Evolutionary conservation across 2,113 vertebrate species (phyloP), one percentile per base, ranked within the genome.

Genomic region (Cephalopterus ornatus): DNA sequence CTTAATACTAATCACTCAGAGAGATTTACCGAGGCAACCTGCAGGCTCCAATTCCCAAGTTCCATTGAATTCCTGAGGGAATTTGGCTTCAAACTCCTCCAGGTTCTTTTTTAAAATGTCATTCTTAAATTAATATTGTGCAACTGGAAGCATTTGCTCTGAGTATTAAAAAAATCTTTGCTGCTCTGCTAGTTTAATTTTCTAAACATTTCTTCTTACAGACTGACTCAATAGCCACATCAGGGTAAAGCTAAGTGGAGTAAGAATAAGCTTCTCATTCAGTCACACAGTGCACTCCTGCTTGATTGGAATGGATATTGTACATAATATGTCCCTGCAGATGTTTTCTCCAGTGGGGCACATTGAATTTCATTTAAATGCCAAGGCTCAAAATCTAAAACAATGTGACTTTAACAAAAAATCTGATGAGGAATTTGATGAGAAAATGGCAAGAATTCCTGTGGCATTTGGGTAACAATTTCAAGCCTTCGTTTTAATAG

Each of bases 361-460:
- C 97, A 97, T 83, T 98, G 97, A 98, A 98, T 98, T 98, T 98
- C 98, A 98, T 98, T 98, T 98, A 98, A 98, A 98, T 98, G 98
- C 98, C 98, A 98, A 98, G 97, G 97, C 98, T 97, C 96, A 98
- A 98, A 98, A 98, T 98, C 97, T 97, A 97, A 98, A 98, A 98
- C 98, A 98, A 98, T 98, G 98, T 98, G 98, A 98, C 98, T 98
- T 98, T 97, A 98, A 98, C 98, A 98, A 98, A 98, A 98, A 98
- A 98, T 98, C 97, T 98, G 98, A 98, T 98, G 98, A 98, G 98
- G 97, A 98, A 98, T 98, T 98, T 98, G 98, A 98, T 98, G 98
- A 98, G 98, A 98, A 98, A 98, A 99, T 98, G 98, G 98, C 97
- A 98, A 98, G 98, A 98, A 98, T 98, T 98, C 98, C 98, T 98